Conservation (phyloP, 2,797 vertebrate species). For the Jordanella pulchra region DNA sequence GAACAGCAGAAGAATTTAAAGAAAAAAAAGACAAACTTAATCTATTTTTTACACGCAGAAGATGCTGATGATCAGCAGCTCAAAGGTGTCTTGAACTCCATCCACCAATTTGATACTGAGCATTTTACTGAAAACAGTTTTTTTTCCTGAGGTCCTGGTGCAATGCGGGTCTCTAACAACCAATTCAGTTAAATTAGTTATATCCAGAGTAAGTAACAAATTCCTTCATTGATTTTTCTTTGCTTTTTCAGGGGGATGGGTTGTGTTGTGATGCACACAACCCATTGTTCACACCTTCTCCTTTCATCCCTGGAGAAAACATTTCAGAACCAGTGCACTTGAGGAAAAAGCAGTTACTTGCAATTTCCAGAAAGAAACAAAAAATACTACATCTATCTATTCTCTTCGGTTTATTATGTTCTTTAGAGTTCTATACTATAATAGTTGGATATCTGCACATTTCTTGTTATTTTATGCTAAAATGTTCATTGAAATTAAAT, state of each 20-base stretch:
- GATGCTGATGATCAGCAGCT: background rate
- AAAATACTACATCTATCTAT: background rate
- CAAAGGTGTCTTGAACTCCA: background rate
- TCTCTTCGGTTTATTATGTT: background rate
- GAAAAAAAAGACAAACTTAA: background rate
- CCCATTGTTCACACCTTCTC: background rate
- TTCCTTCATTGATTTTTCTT: background rate
- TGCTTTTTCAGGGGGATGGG: background rate
- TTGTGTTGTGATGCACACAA: background rate
- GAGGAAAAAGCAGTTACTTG: background rate
- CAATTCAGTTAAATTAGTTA: background rate
- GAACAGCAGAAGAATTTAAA: background rate
- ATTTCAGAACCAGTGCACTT: background rate
- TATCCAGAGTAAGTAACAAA: background rate
- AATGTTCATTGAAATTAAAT: background rate
- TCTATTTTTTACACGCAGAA: background rate
- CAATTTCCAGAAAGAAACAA: background rate
- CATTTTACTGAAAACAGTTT: background rate
- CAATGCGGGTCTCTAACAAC: background rate
- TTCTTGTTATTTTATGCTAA: background rate
- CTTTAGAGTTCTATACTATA: background rate
- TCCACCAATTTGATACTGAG: background rate
- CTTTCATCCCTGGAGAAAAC: background rate
- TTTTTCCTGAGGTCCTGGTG: conserved; percentile 5
- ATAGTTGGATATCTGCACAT: background rate